Percentiles rank a stretch among this genome's conserved stretches.
Conservation (phyloP, 1,140 invertebrate species). For the Zaprionus inermis region DNA sequence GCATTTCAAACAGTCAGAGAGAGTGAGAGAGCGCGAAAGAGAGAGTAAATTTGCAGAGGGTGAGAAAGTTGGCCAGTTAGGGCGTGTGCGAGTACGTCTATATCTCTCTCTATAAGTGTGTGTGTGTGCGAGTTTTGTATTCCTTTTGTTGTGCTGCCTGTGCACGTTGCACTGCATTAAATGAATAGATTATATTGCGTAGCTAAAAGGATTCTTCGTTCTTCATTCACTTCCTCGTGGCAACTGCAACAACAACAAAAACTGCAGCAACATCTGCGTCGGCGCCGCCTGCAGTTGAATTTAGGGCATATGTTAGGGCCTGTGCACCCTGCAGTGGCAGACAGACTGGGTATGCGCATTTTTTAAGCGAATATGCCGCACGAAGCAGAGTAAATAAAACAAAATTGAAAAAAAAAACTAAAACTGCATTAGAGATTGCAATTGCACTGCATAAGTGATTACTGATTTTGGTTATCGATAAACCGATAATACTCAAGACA, state of each 20-base stretch:
- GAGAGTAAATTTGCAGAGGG: conserved; percentile 1
- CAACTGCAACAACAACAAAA: conserved; percentile 35
- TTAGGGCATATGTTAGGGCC: conserved; percentile 51
- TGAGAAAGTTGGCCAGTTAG: conserved; percentile 10
- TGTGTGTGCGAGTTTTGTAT: conserved; percentile 4
- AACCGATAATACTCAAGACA: not conserved
- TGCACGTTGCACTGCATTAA: conserved; percentile 72
- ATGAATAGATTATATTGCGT: conserved; percentile 77
- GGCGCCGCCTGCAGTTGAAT: conserved; percentile 56
- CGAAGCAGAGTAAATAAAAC: not conserved
- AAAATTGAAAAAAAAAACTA: not conserved
- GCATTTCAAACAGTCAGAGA: conserved; percentile 49
- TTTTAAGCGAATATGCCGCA: not conserved
- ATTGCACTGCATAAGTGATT: not conserved
- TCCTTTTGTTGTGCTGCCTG: conserved; percentile 39
- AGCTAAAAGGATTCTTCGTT: conserved; percentile 73
- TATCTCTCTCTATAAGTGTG: conserved; percentile 9
- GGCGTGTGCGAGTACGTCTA: conserved; percentile 13
- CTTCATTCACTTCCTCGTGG: conserved; percentile 48
- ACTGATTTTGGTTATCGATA: no score
- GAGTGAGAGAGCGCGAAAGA: conserved; percentile 15
- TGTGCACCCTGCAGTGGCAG: not conserved
- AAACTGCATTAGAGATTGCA: not conserved
- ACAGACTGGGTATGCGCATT: not conserved
- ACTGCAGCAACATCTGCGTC: conserved; percentile 47